Base-by-base conservation (phyloP, 1,140 invertebrate species). In the Nasonia giraulti region DNA sequence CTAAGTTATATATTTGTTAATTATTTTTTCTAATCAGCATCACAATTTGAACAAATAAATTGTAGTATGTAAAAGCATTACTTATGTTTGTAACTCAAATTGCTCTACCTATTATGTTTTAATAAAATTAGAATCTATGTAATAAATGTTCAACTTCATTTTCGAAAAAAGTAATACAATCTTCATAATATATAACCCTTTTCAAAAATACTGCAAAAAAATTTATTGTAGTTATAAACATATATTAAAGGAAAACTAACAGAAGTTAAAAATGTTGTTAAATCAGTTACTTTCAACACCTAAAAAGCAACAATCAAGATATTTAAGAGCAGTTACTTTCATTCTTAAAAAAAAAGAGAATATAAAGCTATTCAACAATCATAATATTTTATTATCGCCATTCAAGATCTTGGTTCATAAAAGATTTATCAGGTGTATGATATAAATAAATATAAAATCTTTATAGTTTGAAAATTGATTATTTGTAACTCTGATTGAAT, bases 381-480 rank as follows among this genome's bases (percentile, higher is more conserved):
- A 62, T 2, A 27, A 27, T 69, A 76, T 40, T 68, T 4, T 77
- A 68, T 76, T 76, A 62, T 47, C 47, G 37, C 40, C 82, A 66
- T 83, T 78, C 33, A n/a, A 78, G 20, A 55, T 71, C 55, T 50
- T 83, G 33, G 14, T 83, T 78, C 55, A 80, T 75, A 84, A 66
- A 62, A 80, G 11, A 84, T 66, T 80, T 3, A n/a, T 14, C 37
- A 74, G 55, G 79, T 76, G 69, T 81, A 81, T 76, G 12, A 80
- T 83, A 83, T 66, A 86, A 86, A 86, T 83, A 83, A 83, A 83
- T 83, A 83, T 83, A 62, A 76, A 86, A 80, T 74, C 33, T 71
- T 69, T 55, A 79, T 87, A 40, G 77, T 55, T 86, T 81, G 73
- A 81, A 85, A 85, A 82, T 62, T 82, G 55, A 85, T 85, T 82